Percentiles rank a stretch among this genome's conserved stretches.
Conservation (phyloP, 2,888 invertebrate species). For the Meandrusa payeni region DNA sequence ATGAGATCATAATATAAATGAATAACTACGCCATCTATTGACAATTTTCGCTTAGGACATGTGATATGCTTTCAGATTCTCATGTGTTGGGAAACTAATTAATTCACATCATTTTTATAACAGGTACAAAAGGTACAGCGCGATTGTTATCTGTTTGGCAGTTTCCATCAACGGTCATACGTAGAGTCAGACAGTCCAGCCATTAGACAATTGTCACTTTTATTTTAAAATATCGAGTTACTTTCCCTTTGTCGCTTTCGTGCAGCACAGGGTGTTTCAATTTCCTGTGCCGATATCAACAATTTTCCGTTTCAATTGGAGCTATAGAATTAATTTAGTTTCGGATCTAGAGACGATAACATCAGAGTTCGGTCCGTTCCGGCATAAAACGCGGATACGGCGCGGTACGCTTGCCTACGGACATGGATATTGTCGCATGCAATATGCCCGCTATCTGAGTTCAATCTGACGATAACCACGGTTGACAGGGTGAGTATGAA, state of each 20-base stretch:
- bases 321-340: slow-evolving; percentile 17
- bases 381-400: slow-evolving; percentile 4
- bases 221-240: too few relatives aligned
- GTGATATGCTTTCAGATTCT: too few relatives aligned
- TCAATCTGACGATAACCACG: slow-evolving; percentile 10
- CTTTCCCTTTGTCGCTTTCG: slow-evolving; percentile 5
- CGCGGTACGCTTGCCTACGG: slow-evolving; percentile 1
- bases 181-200: too few relatives aligned
- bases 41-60: too few relatives aligned
- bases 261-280: slow-evolving; percentile 1
- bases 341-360: slow-evolving; percentile 11
- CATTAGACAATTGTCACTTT: too few relatives aligned
- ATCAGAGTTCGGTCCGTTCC: slow-evolving; percentile 7
- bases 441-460: slow-evolving; percentile 9
- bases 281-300: slow-evolving; percentile 6
- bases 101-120: too few relatives aligned
- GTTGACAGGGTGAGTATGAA: too few relatives aligned
- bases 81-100: too few relatives aligned
- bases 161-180: too few relatives aligned
- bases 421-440: slow-evolving; percentile 15
- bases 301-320: slow-evolving; percentile 14
- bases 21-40: slow-evolving; percentile 21
- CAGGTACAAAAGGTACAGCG: too few relatives aligned
- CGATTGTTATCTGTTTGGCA: too few relatives aligned
- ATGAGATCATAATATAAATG: background rate